These are phyloP conservation scores for Nowickia ferox DNA, from an alignment of 2,888 invertebrate species.

Conservation along the genomic window DNA sequence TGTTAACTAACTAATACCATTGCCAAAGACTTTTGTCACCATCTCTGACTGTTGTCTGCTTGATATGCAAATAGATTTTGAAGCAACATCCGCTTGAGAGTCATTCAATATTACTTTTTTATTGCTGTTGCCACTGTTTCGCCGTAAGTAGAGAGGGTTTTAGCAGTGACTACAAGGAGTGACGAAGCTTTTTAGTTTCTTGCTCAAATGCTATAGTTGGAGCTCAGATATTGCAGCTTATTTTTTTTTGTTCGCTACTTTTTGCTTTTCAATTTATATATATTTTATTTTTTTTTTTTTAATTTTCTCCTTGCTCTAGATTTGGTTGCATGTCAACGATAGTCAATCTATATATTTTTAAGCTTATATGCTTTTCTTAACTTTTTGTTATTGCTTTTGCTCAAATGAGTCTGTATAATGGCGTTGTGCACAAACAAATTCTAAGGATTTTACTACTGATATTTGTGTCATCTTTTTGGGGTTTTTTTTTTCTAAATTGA, in stretches of 20 bases:
- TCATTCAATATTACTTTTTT: constrained; percentile 55
- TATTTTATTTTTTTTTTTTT: neutral
- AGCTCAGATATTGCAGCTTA: neutral
- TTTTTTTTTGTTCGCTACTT: neutral
- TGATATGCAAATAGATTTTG: constrained; percentile 69
- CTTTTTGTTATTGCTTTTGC: constrained; percentile 22
- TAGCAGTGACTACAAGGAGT: neutral
- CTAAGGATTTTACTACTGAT: constrained; percentile 31
- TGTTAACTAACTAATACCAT: constrained; percentile 62
- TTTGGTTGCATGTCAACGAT: constrained; percentile 73
- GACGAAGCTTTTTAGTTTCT: constrained; percentile 15
- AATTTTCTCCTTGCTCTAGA: constrained; percentile 10
- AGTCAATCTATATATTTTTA: constrained; percentile 78
- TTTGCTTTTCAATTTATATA: constrained; percentile 1
- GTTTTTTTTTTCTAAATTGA: constrained; percentile 20
- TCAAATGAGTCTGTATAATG: constrained; percentile 18
- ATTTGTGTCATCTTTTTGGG: constrained; percentile 1
- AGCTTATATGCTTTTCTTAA: constrained; percentile 34
- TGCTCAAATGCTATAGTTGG: neutral
- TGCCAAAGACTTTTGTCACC: constrained; percentile 68
- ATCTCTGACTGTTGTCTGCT: constrained; percentile 60
- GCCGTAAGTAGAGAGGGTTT: neutral
- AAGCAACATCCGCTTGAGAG: constrained; percentile 67
- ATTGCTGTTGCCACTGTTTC: constrained; percentile 16
- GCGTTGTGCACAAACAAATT: constrained; percentile 30